Base-by-base conservation (phyloP, 2,888 invertebrate genomes). In the Oscheius sp. region DNA sequence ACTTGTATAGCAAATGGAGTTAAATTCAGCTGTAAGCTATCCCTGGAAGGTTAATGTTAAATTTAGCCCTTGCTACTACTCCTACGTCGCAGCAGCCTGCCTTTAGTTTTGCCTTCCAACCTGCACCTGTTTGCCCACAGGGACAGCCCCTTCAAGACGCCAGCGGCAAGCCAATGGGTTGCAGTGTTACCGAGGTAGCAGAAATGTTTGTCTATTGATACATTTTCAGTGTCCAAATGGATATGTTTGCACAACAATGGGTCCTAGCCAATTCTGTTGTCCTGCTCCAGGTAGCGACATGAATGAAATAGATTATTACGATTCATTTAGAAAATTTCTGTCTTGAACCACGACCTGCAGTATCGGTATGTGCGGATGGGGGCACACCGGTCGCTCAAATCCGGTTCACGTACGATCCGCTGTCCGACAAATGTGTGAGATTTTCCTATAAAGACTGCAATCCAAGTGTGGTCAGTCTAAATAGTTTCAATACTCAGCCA, bases 331-430 rank as follows among this genome's bases (percentile, higher is more conserved):
- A 73, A 72, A 68, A 64, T 38, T 76, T 66, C 70, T 76, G 76
- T 50, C 71, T 76, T 3, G 72, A 76, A 66, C 51, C 41, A 5
- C 70, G 76, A 36, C 76, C 76, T 22, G 51, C 76, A n/a, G 49
- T 76, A 9, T 71, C 70, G 3, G 74, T 77, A 0, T 74, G 74
- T 59, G n/a, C 69, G 12, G 68, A 71, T 1, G 68, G 69, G n/a
- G 70, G 68, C 17, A 67, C 67, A 20, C 74, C 77, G 32, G 66
- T 70, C 20, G 65, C 67, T 1, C 72, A 74, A 41, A 74, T 77
- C 32, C 72, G 74, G 14, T 77, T 77, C 66, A 77, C 77, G 0
- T 77, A 77, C 38, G 77, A 77, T 54, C 72, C 77, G 26, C 17
- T 71, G 64, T 68, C 72, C 0, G 77, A 77, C 56, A 50, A 72